Evolutionary conservation across 2,888 invertebrate species (phyloP), one percentile per base, ranked within the genome.

Genomic region (Euclidia mi): DNA sequence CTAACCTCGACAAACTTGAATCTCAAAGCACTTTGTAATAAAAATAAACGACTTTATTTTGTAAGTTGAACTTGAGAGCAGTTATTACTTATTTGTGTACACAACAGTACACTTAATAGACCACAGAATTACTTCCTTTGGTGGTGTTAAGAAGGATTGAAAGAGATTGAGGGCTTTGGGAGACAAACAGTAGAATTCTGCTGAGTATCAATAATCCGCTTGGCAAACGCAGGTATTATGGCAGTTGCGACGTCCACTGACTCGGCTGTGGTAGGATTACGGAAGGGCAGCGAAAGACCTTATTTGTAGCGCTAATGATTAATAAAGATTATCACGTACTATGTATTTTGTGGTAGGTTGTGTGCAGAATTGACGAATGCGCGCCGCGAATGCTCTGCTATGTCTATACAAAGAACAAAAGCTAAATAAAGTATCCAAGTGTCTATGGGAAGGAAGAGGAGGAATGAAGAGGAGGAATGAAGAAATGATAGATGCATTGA

Each of bases 1-100:
- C 20, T 20, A 40, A 40, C 20, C 40, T 14, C 18, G 15, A 7
- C 12, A 25, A 20, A 40, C 40, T 12, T 40, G 20, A 40, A 40
- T 20, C 40, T 40, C 4, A 37, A 40, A 25, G 20, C 12, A 40
- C 40, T 40, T 40, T 20, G 40, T n/a, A 40, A 11, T n/a, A 18
- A 40, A 20, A 40, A 25, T 40, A 40, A 40, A 18, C 20, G 20
- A 40, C 2, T 40, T 18, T 40, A 20, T 34, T 20, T 20, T 12
- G 20, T n/a, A 40, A 20, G 2, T 2, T 17, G 9, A 11, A 35
- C 14, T 35, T 35, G 3, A 20, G 1, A 38, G 38, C 4, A 18
- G 18, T 38, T 38, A 18, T 10, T 17, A 18, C n/a, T 2, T 15
- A 15, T 15, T 15, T 32, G 9, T 12, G n/a, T 31, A 2, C 9